Evolutionary conservation across 2,797 vertebrate genomes (phyloP).

Genomic region (Acomys russatus): DNA sequence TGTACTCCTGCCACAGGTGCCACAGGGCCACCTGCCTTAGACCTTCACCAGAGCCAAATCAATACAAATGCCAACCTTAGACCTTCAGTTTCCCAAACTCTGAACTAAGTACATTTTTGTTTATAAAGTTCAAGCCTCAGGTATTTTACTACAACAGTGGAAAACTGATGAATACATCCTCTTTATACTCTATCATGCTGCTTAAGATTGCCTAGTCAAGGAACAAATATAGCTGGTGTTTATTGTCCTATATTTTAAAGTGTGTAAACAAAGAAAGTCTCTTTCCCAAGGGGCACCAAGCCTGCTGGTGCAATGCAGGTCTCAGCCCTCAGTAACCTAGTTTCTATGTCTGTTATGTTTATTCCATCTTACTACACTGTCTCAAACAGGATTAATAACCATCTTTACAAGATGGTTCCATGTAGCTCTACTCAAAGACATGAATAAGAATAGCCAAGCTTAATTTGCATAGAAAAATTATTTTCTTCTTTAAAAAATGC

Average conservation of each 20-base stretch:
- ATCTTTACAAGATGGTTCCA: background rate
- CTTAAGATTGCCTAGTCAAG: background rate
- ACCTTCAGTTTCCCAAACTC: background rate
- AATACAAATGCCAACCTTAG: background rate
- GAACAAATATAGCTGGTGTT: background rate
- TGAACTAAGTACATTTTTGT: background rate
- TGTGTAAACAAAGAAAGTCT: background rate
- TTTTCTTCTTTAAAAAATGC: constrained; percentile 25
- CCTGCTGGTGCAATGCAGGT: background rate
- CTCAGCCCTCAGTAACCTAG: background rate
- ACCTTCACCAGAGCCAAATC: background rate
- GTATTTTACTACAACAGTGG: background rate
- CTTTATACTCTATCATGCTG: background rate
- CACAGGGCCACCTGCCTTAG: accelerated
- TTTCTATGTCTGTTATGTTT: background rate
- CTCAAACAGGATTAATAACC: background rate
- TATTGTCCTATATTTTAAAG: background rate
- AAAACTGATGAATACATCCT: background rate
- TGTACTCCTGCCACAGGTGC: background rate
- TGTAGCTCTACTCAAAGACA: background rate
- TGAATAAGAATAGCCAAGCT: background rate
- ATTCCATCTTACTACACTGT: background rate
- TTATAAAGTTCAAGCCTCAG: background rate
- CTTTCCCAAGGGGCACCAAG: background rate
- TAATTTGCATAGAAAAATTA: background rate